Base-by-base conservation (phyloP, 2,797 vertebrate genomes). In the Sebastes nivosus region DNA sequence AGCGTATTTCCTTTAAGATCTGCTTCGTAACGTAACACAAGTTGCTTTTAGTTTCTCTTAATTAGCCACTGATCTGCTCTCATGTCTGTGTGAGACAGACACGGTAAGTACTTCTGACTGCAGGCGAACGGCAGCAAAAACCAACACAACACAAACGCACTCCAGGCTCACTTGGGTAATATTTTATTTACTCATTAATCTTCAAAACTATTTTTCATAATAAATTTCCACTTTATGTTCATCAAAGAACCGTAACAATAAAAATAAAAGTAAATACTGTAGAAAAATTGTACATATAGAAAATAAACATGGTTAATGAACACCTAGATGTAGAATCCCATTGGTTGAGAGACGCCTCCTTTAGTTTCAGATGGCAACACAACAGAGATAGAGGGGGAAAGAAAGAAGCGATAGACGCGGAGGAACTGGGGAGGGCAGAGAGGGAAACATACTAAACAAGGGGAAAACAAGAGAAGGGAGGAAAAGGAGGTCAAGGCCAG, bases 201-300 rank as follows among this genome's bases (percentile, higher is more conserved):
- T 96, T 96, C 95, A 96, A 96, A 96, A 96, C 95, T 96, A 95
- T 96, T 96, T 96, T 96, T 96, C 94, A 96, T 96, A 96, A 96
- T 96, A 96, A 95, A 96, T 95, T 95, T 96, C 95, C 95, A 96
- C 95, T 96, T 96, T 95, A 95, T 95, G 95, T 96, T 96, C 95
- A 94, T 96, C 95, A 96, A 96, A 95, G 95, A 96, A 96, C 95
- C 88, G 95, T 96, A 96, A 96, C 95, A 96, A 96, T 96, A 96
- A 96, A 96, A 96, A 96, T 95, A 96, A 96, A 96, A 95, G 94
- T 93, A 96, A 96, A 95, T 96, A 95, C 95, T 95, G 95, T 96
- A 96, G 95, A 96, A 96, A 96, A 96, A 95, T 94, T 95, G 91
- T 96, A 96, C 95, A 96, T 95, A 96, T 96, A 96, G 94, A 96